A percentile compares a stretch with the other conserved stretches of the same genome.
Evolutionary conservation across 1,140 invertebrate genomes (phyloP).

Genomic region (Calycopis cecrops): DNA sequence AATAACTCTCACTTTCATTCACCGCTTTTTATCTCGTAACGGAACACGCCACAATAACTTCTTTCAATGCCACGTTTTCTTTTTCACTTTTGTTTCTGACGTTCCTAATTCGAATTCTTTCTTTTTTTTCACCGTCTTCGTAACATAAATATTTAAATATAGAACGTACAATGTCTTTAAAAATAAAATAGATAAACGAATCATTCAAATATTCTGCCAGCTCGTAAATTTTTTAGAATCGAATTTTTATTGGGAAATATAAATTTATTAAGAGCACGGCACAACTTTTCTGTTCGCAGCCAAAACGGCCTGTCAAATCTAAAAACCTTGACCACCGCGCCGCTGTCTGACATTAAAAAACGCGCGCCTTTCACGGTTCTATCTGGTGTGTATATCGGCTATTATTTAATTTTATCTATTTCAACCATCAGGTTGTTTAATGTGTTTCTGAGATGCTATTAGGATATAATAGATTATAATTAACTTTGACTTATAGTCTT

Average conservation of each 20-base stretch:
- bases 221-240: too few relatives aligned
- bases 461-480: too few relatives aligned
- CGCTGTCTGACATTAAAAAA: constrained; percentile 62
- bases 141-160: background rate
- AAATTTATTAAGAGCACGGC: background rate
- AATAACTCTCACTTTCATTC: constrained; percentile 63
- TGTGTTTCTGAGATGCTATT: too few relatives aligned
- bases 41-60: constrained; percentile 21
- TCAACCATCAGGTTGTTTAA: too few relatives aligned
- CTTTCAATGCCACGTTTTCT: constrained; percentile 18
- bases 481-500: too few relatives aligned
- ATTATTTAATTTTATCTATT: too few relatives aligned
- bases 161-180: too few relatives aligned
- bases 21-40: constrained; percentile 43
- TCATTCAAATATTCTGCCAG: too few relatives aligned
- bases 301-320: constrained; percentile 36
- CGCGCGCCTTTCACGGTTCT: constrained; percentile 64
- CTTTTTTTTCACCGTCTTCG: background rate
- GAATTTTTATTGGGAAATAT: background rate
- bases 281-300: constrained; percentile 6
- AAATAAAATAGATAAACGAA: too few relatives aligned
- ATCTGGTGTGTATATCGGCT: constrained; percentile 62
- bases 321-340: constrained; percentile 71
- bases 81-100: constrained; percentile 10
- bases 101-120: constrained; percentile 1